Conservation (phyloP, 2,888 invertebrate species). For the Chrysomela aeneicollis region DNA sequence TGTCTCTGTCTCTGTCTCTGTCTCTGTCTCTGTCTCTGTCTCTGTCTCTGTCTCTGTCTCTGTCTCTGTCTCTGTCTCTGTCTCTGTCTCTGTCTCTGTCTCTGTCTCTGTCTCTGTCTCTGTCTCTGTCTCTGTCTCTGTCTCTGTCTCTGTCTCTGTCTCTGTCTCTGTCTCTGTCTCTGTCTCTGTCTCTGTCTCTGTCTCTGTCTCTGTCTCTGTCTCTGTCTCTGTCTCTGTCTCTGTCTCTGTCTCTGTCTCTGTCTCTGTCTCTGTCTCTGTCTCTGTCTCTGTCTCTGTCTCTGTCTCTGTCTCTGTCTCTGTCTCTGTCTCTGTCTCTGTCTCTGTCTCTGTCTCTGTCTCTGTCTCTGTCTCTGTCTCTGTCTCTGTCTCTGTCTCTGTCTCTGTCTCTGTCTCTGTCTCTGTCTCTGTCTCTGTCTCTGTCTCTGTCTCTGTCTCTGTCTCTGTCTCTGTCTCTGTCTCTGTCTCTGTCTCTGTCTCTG, state of each 20-base stretch:
- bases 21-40: slow-evolving; percentile 14
- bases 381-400: slow-evolving; percentile 20
- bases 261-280: slow-evolving; percentile 19
- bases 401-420: slow-evolving; percentile 21
- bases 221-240: slow-evolving; percentile 21
- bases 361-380: slow-evolving; percentile 18
- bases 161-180: slow-evolving; percentile 18
- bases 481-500: too few species aligned
- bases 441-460: slow-evolving; percentile 19
- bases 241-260: slow-evolving; percentile 19
- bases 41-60: slow-evolving; percentile 18
- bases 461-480: not conserved
- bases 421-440: slow-evolving; percentile 20
- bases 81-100: slow-evolving; percentile 19
- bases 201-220: slow-evolving; percentile 20
- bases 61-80: slow-evolving; percentile 19
- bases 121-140: slow-evolving; percentile 16
- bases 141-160: slow-evolving; percentile 17
- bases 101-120: slow-evolving; percentile 19
- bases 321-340: slow-evolving; percentile 16
- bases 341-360: slow-evolving; percentile 18
- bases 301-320: slow-evolving; percentile 16
- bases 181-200: slow-evolving; percentile 18
- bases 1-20: slow-evolving; percentile 16
- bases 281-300: slow-evolving; percentile 20